Conservation (phyloP, 1,140 invertebrate species). For the Prorops nasuta region DNA sequence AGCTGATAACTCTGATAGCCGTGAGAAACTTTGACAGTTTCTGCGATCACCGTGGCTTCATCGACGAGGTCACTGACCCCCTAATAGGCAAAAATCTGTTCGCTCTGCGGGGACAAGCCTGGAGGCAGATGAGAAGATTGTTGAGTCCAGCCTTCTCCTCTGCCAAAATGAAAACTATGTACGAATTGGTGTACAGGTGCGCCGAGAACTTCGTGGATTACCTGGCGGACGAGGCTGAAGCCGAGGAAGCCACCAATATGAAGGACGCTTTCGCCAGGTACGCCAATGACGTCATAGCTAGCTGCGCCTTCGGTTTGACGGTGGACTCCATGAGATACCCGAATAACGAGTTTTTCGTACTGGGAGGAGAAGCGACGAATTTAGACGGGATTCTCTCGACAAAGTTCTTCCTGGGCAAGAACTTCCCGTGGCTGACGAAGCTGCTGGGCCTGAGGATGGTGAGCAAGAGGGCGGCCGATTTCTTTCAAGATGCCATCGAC, state of each 20-base stretch:
- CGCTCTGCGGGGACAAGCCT: neutral
- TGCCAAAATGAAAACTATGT: conserved; percentile 20
- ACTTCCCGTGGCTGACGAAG: neutral
- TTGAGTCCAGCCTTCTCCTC: conserved; percentile 16
- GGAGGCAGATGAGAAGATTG: conserved; percentile 16
- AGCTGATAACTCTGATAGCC: conserved; percentile 4
- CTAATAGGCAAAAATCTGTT: conserved; percentile 12
- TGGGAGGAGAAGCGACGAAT: neutral
- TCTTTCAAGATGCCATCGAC: conserved; percentile 2
- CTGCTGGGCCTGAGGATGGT: conserved; percentile 3
- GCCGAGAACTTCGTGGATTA: neutral
- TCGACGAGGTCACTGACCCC: neutral
- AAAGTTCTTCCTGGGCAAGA: neutral
- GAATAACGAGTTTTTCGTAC: conserved; percentile 9
- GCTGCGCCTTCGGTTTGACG: conserved; percentile 12
- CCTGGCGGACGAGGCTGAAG: neutral
- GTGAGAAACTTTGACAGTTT: conserved; percentile 21
- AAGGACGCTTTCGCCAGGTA: conserved; percentile 7
- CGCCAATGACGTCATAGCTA: no score
- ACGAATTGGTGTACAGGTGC: conserved; percentile 5
- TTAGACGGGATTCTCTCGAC: neutral
- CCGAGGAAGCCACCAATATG: neutral
- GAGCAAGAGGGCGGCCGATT: neutral
- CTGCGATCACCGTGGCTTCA: conserved; percentile 5
- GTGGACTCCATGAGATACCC: conserved; percentile 13